These are phyloP conservation scores for Ctenoplectra terminalis DNA, from an alignment of 1,140 invertebrate species.

Conservation along the genomic window DNA sequence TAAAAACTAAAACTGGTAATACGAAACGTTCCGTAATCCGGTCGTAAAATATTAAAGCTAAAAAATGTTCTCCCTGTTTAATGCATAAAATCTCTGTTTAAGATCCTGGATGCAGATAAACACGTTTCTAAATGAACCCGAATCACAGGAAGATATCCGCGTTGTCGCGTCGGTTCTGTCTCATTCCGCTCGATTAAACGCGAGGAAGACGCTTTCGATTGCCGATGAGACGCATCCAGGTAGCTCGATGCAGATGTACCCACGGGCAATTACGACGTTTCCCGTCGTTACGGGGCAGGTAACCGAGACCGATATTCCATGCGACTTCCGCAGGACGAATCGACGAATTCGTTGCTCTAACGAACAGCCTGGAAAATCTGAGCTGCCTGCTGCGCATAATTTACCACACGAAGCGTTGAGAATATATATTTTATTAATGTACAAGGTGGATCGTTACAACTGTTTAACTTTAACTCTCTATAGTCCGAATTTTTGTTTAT, in stretches of 20 bases:
- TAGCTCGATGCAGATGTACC: slow-evolving; percentile 65
- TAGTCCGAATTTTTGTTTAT: too few relatives aligned
- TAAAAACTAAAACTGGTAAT: too few relatives aligned
- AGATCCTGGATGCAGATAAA: background rate
- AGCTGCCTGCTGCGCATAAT: slow-evolving; percentile 10
- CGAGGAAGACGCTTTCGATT: slow-evolving; percentile 72
- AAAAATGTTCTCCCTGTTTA: too few relatives aligned
- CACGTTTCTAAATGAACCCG: background rate
- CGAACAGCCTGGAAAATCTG: slow-evolving; percentile 48
- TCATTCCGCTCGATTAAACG: slow-evolving; percentile 78
- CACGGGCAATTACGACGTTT: slow-evolving; percentile 78
- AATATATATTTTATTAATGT: background rate
- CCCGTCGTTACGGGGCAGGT: slow-evolving; percentile 79
- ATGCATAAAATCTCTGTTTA: too few relatives aligned
- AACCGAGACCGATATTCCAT: slow-evolving; percentile 79
- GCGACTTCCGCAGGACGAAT: slow-evolving; percentile 74
- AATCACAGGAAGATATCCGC: background rate
- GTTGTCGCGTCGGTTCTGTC: slow-evolving; percentile 66
- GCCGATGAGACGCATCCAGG: slow-evolving; percentile 70
- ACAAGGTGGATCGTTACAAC: background rate
- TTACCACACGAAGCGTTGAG: background rate
- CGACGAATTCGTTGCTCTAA: slow-evolving; percentile 37
- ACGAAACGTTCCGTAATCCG: too few relatives aligned
- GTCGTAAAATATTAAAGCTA: too few relatives aligned
- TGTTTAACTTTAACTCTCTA: background rate